phyloP scores from a whole-genome alignment of 1,140 invertebrate species.

The Brachystomella parvula region DNA sequence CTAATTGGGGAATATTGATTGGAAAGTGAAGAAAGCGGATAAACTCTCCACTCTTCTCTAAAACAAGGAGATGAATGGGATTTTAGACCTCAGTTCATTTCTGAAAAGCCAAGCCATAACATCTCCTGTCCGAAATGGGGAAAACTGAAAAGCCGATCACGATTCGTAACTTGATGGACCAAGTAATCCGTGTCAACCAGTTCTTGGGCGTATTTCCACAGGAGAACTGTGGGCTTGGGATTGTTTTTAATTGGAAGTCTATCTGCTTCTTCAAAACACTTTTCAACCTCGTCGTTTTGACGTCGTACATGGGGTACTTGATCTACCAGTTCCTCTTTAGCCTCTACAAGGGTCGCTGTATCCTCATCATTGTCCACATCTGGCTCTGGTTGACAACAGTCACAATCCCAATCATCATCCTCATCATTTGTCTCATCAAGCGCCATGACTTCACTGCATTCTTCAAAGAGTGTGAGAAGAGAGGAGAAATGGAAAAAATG shows the following conservation, averaged over 20 bases:
- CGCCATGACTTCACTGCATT: constrained; percentile 17
- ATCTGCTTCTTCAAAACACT: constrained; percentile 19
- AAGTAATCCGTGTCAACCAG: constrained; percentile 21
- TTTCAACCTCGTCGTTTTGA: constrained; percentile 17
- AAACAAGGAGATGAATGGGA: not conserved
- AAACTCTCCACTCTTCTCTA: too few relatives aligned
- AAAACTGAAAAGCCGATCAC: not conserved
- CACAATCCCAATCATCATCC: constrained; percentile 10
- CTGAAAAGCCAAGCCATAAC: not conserved
- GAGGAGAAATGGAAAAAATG: constrained; percentile 2
- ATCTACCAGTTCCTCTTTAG: constrained; percentile 4
- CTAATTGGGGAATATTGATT: too few relatives aligned
- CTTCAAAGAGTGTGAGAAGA: constrained; percentile 13
- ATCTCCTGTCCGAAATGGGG: not conserved
- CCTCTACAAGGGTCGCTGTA: not conserved
- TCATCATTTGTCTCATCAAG: constrained; percentile 1
- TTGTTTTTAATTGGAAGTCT: constrained; percentile 19
- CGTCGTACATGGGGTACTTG: constrained; percentile 14
- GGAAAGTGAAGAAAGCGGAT: too few relatives aligned
- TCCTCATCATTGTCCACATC: constrained; percentile 12
- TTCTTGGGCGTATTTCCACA: constrained; percentile 26
- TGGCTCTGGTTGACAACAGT: constrained; percentile 14
- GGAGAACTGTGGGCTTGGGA: not conserved
- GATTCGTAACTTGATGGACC: not conserved
- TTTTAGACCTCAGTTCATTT: not conserved